Evolutionary conservation across 2,797 vertebrate genomes (phyloP), one percentile per base, ranked within the genome.

Genomic region (Bovichtus variegatus): DNA sequence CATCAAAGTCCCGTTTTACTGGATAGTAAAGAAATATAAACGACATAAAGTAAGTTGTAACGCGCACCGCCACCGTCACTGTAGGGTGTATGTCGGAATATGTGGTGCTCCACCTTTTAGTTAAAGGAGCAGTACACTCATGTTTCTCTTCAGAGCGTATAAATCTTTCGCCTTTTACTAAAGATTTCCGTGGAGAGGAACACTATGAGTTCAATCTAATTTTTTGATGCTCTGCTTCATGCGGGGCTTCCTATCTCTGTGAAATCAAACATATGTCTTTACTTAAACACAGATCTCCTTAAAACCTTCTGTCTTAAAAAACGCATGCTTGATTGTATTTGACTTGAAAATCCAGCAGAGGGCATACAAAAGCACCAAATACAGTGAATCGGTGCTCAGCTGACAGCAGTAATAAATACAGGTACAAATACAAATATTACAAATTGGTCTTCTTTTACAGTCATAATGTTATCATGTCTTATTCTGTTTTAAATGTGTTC

Each of bases 131-230:
- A 41, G 57, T 16, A 25, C 36, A 59, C 58, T 60, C 38, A 25
- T 60, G 58, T 16, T 60, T 60, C 38, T 60, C 4, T 27, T 60
- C 58, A 60, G 23, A 60, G 9, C 58, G 58, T 9, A 65, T 51
- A 50, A 40, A 50, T 65, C 62, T 65, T 65, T 65, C 63, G 50
- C 50, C 65, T 67, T 67, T 67, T 67, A 67, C 65, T 67, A 67
- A 67, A 67, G 65, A 67, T 55, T 67, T 67, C 65, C 65, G 65
- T 67, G 65, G 38, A 67, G 49, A 53, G 64, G 49, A 67, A 27
- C 62, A 60, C 5, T 43, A 27, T 25, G 58, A 60, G 58, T 43
- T 43, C 19, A 10, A 18, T 8, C 40, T 1, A 60, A 60, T 59
- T 60, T 60, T 60, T 60, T 60, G 58, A 60, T 43, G 58, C 23